Evolutionary conservation across 1,140 invertebrate genomes (phyloP).

Genomic region (Microplitis mediator): DNA sequence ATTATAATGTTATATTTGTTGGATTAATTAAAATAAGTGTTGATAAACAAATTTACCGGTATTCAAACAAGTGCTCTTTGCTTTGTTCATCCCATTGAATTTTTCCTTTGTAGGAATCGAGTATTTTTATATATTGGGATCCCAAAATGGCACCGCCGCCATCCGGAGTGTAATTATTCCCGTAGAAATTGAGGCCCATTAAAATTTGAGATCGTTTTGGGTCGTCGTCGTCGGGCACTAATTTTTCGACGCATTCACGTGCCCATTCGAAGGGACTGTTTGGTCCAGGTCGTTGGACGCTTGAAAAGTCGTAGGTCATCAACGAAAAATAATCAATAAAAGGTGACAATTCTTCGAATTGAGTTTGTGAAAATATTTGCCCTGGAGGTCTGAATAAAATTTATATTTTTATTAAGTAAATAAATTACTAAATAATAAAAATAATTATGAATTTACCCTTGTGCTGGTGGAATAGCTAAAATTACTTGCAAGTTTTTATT

Average conservation of each 20-base stretch:
- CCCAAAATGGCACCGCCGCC: constrained; percentile 81
- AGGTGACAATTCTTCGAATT: constrained; percentile 79
- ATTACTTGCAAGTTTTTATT: constrained; percentile 70
- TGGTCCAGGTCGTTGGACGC: constrained; percentile 79
- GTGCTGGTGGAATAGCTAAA: constrained; percentile 83
- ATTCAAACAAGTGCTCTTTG: constrained; percentile 85
- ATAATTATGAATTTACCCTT: constrained; percentile 61
- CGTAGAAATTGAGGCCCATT: constrained; percentile 93
- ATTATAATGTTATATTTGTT: constrained; percentile 11
- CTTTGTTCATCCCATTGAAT: constrained; percentile 78
- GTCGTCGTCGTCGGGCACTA: constrained; percentile 69
- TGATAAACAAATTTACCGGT: constrained; percentile 69
- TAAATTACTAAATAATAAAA: not conserved
- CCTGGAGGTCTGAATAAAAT: constrained; percentile 50
- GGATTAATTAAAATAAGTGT: not conserved
- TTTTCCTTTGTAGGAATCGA: constrained; percentile 73
- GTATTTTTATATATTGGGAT: constrained; percentile 74
- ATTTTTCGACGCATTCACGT: constrained; percentile 75
- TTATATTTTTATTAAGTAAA: constrained; percentile 4
- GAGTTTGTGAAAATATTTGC: constrained; percentile 76
- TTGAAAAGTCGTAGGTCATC: constrained; percentile 96
- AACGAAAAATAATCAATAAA: constrained; percentile 86
- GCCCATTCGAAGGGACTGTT: constrained; percentile 89
- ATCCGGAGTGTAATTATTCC: constrained; percentile 81
- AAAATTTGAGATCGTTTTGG: constrained; percentile 78